Conservation (phyloP, 2,797 vertebrate species). For the Chloroceryle inda region DNA sequence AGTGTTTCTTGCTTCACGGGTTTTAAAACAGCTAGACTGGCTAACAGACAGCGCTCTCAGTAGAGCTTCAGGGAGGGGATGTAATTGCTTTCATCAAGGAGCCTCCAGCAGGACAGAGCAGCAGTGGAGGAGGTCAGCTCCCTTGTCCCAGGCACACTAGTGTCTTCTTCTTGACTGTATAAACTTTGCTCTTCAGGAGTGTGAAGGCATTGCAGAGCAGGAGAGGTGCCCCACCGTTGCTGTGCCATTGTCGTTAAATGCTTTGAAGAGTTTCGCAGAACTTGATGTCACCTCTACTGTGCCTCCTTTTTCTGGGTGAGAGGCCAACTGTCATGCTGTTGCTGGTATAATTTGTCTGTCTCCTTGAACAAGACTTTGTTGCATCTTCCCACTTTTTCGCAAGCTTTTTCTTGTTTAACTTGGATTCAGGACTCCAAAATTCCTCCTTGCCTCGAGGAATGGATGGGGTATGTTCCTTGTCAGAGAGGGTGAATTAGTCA, state of each 20-base stretch:
- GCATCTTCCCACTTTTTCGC: background rate
- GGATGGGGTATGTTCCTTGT: background rate
- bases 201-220: background rate
- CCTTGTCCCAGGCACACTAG: background rate
- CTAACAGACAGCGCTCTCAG: background rate
- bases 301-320: background rate
- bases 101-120: background rate
- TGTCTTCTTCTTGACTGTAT: background rate
- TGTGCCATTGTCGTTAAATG: background rate
- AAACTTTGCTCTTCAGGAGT: background rate
- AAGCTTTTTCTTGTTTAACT: background rate
- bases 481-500: background rate
- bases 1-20: background rate
- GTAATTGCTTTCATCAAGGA: background rate
- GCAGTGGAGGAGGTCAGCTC: background rate
- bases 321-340: background rate
- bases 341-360: background rate
- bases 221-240: background rate
- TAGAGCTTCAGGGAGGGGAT: background rate
- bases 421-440: background rate
- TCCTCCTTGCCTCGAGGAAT: background rate
- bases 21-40: background rate
- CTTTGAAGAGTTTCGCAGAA: background rate
- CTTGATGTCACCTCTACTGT: background rate
- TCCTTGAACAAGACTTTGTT: background rate